phyloP scores from a whole-genome alignment of 2,888 invertebrate species.

The Agonopterix arenella region DNA sequence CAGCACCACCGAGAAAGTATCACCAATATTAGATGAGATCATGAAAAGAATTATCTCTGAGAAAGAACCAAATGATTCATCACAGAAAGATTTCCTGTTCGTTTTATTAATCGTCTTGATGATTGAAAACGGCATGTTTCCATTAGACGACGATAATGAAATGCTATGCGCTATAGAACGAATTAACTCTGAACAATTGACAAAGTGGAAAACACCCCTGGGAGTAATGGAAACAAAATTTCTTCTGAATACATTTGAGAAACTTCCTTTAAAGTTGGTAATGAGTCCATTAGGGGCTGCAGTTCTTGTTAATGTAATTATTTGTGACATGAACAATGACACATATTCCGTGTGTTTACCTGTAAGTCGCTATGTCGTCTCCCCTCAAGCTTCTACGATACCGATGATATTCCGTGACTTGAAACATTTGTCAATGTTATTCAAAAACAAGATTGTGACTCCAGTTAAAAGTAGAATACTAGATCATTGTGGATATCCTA shows the following conservation, averaged over 20 bases:
- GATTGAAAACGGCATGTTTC: constrained; percentile 57
- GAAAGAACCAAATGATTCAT: constrained; percentile 32
- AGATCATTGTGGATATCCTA: constrained; percentile 55
- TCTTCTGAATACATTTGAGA: constrained; percentile 40
- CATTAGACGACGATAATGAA: constrained; percentile 26
- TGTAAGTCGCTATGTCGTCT: constrained; percentile 53
- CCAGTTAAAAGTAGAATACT: constrained; percentile 76
- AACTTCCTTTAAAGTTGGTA: constrained; percentile 41
- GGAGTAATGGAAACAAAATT: constrained; percentile 45
- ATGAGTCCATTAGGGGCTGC: constrained; percentile 51
- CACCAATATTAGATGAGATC: constrained; percentile 38
- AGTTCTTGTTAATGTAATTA: constrained; percentile 48
- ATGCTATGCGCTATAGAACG: constrained; percentile 18
- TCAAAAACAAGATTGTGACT: constrained; percentile 73
- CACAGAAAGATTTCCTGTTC: constrained; percentile 55
- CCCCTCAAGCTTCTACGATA: constrained; percentile 45
- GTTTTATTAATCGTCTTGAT: constrained; percentile 47
- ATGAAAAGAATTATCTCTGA: constrained; percentile 31
- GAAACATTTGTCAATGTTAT: constrained; percentile 59
- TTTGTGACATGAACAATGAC: constrained; percentile 44
- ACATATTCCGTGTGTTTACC: constrained; percentile 60
- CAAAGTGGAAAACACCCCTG: constrained; percentile 34
- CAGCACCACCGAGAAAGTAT: constrained; percentile 44
- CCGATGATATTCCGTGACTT: constrained; percentile 58
- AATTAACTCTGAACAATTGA: constrained; percentile 30